These are phyloP conservation scores for Byasa hedistus DNA, from an alignment of 2,888 invertebrate genomes.

Conservation along the genomic window DNA sequence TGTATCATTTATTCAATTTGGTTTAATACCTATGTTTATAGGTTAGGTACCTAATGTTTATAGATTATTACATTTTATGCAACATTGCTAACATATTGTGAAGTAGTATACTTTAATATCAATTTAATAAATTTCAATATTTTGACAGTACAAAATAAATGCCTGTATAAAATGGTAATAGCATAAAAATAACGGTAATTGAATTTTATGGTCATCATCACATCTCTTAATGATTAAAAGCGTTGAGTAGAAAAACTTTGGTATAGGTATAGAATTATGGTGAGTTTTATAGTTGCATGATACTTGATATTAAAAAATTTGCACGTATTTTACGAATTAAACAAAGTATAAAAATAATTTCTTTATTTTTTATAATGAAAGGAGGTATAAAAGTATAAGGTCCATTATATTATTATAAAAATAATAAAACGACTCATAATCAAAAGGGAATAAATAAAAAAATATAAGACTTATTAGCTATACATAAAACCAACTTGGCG, in stretches of 20 bases:
- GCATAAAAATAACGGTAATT: too few species aligned
- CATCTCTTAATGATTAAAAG: too few species aligned
- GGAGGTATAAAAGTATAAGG: slow-evolving; percentile 38
- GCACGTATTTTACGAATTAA: slow-evolving; percentile 5
- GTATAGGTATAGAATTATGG: background rate
- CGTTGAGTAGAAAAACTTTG: background rate
- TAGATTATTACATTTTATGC: too few species aligned
- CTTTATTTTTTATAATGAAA: slow-evolving; percentile 30
- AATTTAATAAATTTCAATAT: too few species aligned
- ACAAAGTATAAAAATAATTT: slow-evolving; percentile 11
- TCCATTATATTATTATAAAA: slow-evolving; percentile 68
- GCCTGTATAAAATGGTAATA: too few species aligned
- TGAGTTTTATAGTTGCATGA: background rate
- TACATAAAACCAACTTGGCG: slow-evolving; percentile 65
- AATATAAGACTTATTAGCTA: slow-evolving; percentile 63
- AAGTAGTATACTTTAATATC: too few species aligned
- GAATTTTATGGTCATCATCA: too few species aligned
- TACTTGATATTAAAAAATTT: background rate
- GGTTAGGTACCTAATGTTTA: too few species aligned
- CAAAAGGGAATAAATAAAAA: slow-evolving; percentile 73
- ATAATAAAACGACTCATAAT: slow-evolving; percentile 46
- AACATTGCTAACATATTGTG: too few species aligned
- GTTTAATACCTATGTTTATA: too few species aligned
- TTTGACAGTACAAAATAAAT: too few species aligned
- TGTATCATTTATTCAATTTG: too few species aligned